Percentiles rank a stretch among this genome's conserved stretches.
phyloP scores from a whole-genome alignment of 1,140 invertebrate genomes.

The Megalopta genalis region DNA sequence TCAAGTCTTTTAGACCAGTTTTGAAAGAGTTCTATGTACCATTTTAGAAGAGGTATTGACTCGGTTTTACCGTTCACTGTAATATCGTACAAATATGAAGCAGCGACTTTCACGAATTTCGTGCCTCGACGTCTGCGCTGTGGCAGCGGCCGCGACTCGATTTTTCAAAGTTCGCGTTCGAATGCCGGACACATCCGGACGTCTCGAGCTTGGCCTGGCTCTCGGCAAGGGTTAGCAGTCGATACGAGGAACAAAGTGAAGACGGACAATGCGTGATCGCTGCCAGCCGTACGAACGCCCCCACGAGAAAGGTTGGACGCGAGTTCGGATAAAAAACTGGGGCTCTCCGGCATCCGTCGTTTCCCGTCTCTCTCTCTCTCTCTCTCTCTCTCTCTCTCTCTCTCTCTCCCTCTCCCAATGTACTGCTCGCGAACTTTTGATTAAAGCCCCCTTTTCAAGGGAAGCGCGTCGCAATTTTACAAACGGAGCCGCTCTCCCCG shows the following conservation, averaged over 20 bases:
- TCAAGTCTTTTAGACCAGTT: too few species aligned
- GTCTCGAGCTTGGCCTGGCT: neutral
- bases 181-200: neutral
- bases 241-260: conserved; percentile 55
- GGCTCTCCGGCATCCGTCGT: too few species aligned
- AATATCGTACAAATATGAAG: too few species aligned
- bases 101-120: too few species aligned
- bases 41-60: too few species aligned
- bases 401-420: neutral
- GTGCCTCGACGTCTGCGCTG: too few species aligned
- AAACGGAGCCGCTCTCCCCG: neutral
- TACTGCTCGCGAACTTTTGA: conserved; percentile 54
- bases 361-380: conserved; percentile 50
- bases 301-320: conserved; percentile 36
- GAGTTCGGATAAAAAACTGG: conserved; percentile 57
- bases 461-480: conserved; percentile 29
- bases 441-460: conserved; percentile 66
- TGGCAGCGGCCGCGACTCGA: neutral
- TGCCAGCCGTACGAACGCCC: conserved; percentile 25
- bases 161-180: neutral
- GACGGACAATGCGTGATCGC: conserved; percentile 60
- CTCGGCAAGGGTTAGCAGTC: too few species aligned
- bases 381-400: neutral
- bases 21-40: too few species aligned
- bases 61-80: too few species aligned